Evolutionary conservation across 2,888 invertebrate genomes (phyloP).

Genomic region (Pseudanteris insignis): DNA sequence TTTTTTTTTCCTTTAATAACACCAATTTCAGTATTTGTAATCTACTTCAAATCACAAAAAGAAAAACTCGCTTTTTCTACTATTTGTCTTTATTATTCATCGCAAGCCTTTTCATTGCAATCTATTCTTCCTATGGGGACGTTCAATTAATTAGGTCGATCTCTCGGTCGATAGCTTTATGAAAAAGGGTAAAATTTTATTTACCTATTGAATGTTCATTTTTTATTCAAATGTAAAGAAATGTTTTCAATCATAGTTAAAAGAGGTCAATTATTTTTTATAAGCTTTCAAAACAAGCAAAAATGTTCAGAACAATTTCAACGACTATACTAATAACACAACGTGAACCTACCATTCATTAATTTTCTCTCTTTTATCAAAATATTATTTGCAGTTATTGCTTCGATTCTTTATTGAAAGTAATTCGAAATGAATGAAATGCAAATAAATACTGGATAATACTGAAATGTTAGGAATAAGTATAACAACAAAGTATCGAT

Average conservation of each 20-base stretch:
- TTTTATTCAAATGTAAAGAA: too few species aligned
- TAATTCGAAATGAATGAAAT: background rate
- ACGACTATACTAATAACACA: too few species aligned
- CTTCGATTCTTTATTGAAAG: too few species aligned
- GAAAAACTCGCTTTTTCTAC: slow-evolving; percentile 20
- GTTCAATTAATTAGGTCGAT: slow-evolving; percentile 37
- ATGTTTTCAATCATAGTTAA: too few species aligned
- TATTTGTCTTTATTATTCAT: slow-evolving; percentile 21
- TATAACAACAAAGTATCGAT: slow-evolving; percentile 34
- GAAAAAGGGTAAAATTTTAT: slow-evolving; percentile 2
- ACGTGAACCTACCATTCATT: too few species aligned
- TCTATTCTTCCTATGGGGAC: slow-evolving; percentile 25
- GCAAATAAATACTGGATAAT: slow-evolving; percentile 6
- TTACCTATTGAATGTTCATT: background rate
- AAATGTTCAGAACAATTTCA: too few species aligned
- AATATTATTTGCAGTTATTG: too few species aligned
- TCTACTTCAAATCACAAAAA: slow-evolving; percentile 53
- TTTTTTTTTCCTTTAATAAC: slow-evolving; percentile 40
- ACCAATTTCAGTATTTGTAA: slow-evolving; percentile 46
- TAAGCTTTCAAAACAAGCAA: too few species aligned
- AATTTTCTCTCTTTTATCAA: too few species aligned
- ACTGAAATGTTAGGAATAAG: slow-evolving; percentile 5
- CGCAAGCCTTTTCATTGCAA: slow-evolving; percentile 13
- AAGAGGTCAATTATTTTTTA: too few species aligned
- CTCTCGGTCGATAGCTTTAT: slow-evolving; percentile 4